These are phyloP conservation scores for Corythornis vintsioides DNA, from an alignment of 2,113 vertebrate species.

Conservation along the genomic window DNA sequence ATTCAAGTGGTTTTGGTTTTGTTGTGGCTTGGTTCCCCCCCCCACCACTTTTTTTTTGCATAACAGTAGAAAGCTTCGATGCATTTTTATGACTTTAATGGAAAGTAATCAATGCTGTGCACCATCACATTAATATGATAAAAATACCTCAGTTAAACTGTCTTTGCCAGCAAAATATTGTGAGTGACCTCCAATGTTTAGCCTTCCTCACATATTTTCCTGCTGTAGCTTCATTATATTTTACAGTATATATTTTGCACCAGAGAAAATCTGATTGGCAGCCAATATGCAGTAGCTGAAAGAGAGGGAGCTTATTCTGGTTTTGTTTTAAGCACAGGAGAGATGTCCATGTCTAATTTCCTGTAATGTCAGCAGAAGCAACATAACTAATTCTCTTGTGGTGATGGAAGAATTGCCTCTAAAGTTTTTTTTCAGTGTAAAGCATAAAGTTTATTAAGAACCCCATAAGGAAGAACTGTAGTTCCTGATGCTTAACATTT, in stretches of 20 bases:
- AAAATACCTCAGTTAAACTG: neutral
- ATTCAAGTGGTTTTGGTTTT: neutral
- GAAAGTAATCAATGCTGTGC: neutral
- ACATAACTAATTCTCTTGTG: neutral
- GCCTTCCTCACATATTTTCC: neutral
- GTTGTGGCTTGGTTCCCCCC: neutral
- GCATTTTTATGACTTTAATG: neutral
- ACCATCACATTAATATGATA: neutral
- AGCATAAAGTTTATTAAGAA: constrained; percentile 2
- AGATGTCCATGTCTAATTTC: neutral
- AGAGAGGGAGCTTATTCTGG: neutral
- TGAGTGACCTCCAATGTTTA: neutral
- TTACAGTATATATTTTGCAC: neutral
- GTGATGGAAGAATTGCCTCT: neutral
- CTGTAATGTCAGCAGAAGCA: neutral
- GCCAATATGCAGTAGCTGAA: neutral
- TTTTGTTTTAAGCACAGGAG: neutral
- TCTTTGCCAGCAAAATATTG: neutral
- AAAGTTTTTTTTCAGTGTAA: neutral
- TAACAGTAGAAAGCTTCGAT: neutral
- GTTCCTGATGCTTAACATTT: neutral
- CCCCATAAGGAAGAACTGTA: neutral
- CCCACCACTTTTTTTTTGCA: neutral
- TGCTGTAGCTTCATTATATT: neutral
- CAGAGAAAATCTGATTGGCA: neutral